Base-by-base conservation (phyloP, 1,140 invertebrate species). In the Copidosoma floridanum region DNA sequence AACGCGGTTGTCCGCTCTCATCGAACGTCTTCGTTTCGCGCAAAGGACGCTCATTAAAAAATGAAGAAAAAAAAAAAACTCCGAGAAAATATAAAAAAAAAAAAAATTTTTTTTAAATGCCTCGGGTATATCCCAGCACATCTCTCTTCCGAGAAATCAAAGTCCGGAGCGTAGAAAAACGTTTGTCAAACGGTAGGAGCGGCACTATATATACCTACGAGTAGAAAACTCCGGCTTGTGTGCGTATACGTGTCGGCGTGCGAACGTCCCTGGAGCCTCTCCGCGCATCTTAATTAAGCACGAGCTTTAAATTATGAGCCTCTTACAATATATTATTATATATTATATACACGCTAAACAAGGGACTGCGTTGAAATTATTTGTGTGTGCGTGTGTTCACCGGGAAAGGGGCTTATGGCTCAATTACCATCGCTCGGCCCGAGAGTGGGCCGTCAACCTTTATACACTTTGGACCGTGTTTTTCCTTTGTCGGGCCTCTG, bases 231-330 rank as follows among this genome's bases (percentile, higher is more conserved):
- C n/a, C n/a, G n/a, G n/a, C n/a, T n/a, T n/a, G n/a, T n/a, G n/a
- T n/a, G n/a, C n/a, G n/a, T n/a, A n/a, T n/a, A n/a, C n/a, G n/a
- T n/a, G n/a, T n/a, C n/a, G 32, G 26, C 40, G 29, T 44, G 27
- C 20, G 27, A 24, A 27, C 20, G 27, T n/a, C 53, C 6, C 29
- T 32, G 29, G 29, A 32, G 27, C 26, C 3, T 14, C 18, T 44
- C 44, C 46, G 23, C 56, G 56, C 56, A 57, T 57, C 56, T 57
- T 57, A 57, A 57, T 57, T 57, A 57, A n/a, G n/a, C n/a, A n/a
- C 29, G 46, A 57, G 35, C 56, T 24, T 20, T 57, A 57, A 57
- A 38, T 50, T 57, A 57, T 57, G 54, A 47, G 46, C 18, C 40
- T 47, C 29, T 12, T 8, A 32, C 29, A 32, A 21, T 23, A 40